These are phyloP conservation scores for Hypocryptadius cinnamomeus DNA, from an alignment of 2,113 vertebrate genomes.

Conservation along the genomic window DNA sequence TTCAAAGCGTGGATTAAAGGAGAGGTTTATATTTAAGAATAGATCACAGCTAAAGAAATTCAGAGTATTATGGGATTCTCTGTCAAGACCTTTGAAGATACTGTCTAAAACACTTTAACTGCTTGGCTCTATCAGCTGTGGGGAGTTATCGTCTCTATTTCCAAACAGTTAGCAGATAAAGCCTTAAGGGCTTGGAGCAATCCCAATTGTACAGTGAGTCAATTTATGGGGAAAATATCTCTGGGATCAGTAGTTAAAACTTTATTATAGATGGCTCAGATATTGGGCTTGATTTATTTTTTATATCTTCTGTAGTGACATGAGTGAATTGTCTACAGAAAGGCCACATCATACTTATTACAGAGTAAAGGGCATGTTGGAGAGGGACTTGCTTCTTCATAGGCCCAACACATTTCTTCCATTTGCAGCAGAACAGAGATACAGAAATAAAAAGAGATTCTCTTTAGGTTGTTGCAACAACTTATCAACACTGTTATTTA, in stretches of 20 bases:
- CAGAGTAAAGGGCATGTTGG: neutral
- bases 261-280: constrained; percentile 29
- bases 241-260: constrained; percentile 39
- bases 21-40: neutral
- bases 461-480: neutral
- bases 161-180: constrained; percentile 1
- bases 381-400: neutral
- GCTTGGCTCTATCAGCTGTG: neutral
- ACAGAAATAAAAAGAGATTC: neutral
- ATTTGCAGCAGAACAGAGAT: neutral
- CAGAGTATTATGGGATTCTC: neutral
- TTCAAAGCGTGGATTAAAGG: neutral
- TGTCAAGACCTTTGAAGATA: neutral
- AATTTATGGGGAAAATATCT: constrained; percentile 32
- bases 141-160: constrained; percentile 12
- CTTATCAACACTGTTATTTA: neutral
- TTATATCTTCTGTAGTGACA: neutral
- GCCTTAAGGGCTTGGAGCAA: constrained; percentile 23
- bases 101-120: neutral
- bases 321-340: constrained; percentile 14
- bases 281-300: constrained; percentile 37
- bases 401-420: neutral
- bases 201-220: neutral
- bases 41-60: constrained; percentile 24
- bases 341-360: neutral